These are phyloP conservation scores for Agonopterix alstromeriana DNA, from an alignment of 2,888 invertebrate genomes.

Conservation along the genomic window DNA sequence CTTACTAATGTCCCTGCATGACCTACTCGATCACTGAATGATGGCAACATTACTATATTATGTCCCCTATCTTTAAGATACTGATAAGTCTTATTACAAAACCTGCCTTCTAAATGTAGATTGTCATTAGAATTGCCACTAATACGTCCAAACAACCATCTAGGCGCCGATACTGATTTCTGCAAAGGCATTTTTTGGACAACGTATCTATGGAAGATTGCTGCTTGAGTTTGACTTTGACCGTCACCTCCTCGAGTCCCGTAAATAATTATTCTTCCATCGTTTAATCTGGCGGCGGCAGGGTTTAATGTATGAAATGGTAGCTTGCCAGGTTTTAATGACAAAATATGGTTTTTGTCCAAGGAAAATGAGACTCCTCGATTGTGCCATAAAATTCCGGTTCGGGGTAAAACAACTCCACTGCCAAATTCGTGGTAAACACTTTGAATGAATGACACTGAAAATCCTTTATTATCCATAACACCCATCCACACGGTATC, in stretches of 20 bases:
- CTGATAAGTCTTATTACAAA: slow-evolving; percentile 36
- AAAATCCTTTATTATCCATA: slow-evolving; percentile 62
- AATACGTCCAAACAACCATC: slow-evolving; percentile 53
- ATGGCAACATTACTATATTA: slow-evolving; percentile 30
- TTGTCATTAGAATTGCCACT: slow-evolving; percentile 23
- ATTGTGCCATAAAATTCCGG: slow-evolving; percentile 64
- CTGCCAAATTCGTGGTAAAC: slow-evolving; percentile 55
- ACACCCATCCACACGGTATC: slow-evolving; percentile 66
- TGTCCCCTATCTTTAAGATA: slow-evolving; percentile 51
- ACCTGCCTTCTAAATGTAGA: slow-evolving; percentile 49
- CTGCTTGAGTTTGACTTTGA: slow-evolving; percentile 61
- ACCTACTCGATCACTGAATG: slow-evolving; percentile 40
- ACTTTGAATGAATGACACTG: slow-evolving; percentile 66
- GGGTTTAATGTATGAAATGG: slow-evolving; percentile 61
- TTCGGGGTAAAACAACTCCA: slow-evolving; percentile 50
- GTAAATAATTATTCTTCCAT: slow-evolving; percentile 56
- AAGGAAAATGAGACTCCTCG: slow-evolving; percentile 49
- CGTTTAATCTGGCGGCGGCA: slow-evolving; percentile 52
- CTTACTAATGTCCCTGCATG: slow-evolving; percentile 57
- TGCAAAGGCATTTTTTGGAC: slow-evolving; percentile 50
- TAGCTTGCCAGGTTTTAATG: slow-evolving; percentile 54
- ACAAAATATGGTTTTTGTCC: slow-evolving; percentile 35
- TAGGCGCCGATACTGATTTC: slow-evolving; percentile 40
- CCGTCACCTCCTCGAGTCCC: slow-evolving; percentile 65
- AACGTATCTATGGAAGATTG: slow-evolving; percentile 61